Evolutionary conservation across 2,797 vertebrate genomes (phyloP).

Genomic region (Liasis olivaceus): DNA sequence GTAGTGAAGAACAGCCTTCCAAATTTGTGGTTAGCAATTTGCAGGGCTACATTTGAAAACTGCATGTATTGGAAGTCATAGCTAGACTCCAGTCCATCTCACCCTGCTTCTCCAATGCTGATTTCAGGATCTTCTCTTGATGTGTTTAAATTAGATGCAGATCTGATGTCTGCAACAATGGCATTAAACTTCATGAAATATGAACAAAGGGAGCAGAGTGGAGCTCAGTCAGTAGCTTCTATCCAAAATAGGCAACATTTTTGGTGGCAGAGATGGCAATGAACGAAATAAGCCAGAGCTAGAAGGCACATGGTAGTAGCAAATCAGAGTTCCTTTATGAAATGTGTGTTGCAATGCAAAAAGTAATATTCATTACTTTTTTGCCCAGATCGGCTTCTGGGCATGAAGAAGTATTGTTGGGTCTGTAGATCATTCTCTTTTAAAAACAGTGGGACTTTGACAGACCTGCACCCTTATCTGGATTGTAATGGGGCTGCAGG

Average conservation of each 20-base stretch:
- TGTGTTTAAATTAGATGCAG: background rate
- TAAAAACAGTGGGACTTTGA: background rate
- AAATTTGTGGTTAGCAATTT: constrained; percentile 23
- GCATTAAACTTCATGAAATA: background rate
- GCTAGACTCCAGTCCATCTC: background rate
- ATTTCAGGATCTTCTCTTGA: background rate
- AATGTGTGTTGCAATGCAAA: background rate
- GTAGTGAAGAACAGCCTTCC: background rate
- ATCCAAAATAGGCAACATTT: background rate
- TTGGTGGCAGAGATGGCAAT: background rate
- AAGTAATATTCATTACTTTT: background rate
- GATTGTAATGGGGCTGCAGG: background rate
- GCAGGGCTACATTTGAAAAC: constrained; percentile 10
- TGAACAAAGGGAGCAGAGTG: background rate
- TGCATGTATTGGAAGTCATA: background rate
- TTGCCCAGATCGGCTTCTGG: background rate
- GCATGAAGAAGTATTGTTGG: background rate
- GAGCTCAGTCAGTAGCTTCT: background rate
- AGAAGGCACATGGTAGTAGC: background rate
- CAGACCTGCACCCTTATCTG: background rate
- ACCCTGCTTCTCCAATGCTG: background rate
- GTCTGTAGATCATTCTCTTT: background rate
- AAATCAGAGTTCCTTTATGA: background rate
- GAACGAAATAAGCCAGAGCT: background rate
- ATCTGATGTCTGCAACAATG: background rate